Base-by-base conservation (phyloP, 2,888 invertebrate species). In the Drosophila stalkeri region DNA sequence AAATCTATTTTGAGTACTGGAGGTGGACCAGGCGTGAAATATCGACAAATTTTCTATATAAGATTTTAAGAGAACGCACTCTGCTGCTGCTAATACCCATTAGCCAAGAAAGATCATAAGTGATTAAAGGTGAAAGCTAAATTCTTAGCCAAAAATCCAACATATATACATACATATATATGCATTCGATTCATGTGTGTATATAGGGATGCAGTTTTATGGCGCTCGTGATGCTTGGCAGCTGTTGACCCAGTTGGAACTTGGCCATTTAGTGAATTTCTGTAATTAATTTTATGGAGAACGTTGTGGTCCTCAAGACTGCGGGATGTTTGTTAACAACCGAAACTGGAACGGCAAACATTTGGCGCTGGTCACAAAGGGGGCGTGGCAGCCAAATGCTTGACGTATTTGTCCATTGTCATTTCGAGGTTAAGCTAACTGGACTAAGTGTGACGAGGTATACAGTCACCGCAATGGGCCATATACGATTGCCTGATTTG, bases 221-320 rank as follows among this genome's bases (percentile, higher is more conserved):
- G 64, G 70, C 70, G 37, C 46, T 52, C 69, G 65, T 60, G 69
- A 56, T 76, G 65, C 39, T 64, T 69, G 59, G 54, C 71, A 63
- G 77, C 77, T 61, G 84, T 89, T 90, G 91, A 86, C 91, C 91
- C 88, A 91, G 70, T 91, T 91, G 91, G 91, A 90, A 80, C 80
- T 59, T 62, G 70, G 91, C 91, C 91, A 91, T 90, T 85, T 81
- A 86, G 78, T 82, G 81, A 85, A 88, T 90, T 77, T 77, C 83
- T 86, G 82, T 84, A 91, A 90, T 91, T 91, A 89, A 91, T 91
- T 85, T 82, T 80, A 20, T 67, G 70, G 60, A 78, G 72, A 64
- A 59, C 56, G 59, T 62, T 57, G 79, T 60, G 66, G 64, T 61
- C 68, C 69, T 62, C 69, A 64, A 72, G 75, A 77, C 71, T 76